Evolutionary conservation across 2,113 vertebrate genomes (phyloP), one percentile per base, ranked within the genome.

Genomic region (Antechinus flavipes): DNA sequence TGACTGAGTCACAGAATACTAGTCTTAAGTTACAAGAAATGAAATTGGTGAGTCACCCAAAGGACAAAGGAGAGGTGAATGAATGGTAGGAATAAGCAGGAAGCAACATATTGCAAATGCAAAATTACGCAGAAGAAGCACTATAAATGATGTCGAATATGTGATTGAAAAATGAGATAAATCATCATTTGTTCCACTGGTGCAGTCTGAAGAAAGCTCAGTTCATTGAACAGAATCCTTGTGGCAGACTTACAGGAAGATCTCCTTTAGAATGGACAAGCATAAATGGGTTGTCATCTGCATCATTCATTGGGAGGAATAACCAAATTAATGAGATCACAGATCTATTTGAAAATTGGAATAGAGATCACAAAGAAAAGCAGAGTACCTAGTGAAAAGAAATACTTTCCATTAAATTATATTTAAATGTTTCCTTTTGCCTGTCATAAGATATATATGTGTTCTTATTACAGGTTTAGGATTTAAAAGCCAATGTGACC

Each of bases 311-410:
- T 84, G 68, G 19, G 23, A 42, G n/a, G 68, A 84, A 84, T 42
- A 84, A n/a, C 68, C 68, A 84, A 42, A 84, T 84, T 42, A 8
- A 42, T 84, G 68, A 42, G 35, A 84, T 42, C 68, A 84, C 68
- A 84, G 68, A 42, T 84, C 35, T 42, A 8, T 84, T 84, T 42
- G n/a, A 84, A 42, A 84, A 84, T 19, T 84, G 35, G 68, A 84
- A 25, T 92, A 0, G 91, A 92, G 14, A 52, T 16, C 50, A 8
- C 89, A 96, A 97, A 24, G 25, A 23, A 92, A 91, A 95, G 54
- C 94, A 52, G 92, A 84, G 24, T 91, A 93, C 89, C 91, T 94
- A 42, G 22, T 42, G 54, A 96, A 26, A 90, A 10, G 93, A 23
- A 54, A 47, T 91, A 56, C 4, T 91, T 84, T 35, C n/a, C 68